These are phyloP conservation scores for Salminus brasiliensis DNA, from an alignment of 2,113 vertebrate species.

Conservation along the genomic window DNA sequence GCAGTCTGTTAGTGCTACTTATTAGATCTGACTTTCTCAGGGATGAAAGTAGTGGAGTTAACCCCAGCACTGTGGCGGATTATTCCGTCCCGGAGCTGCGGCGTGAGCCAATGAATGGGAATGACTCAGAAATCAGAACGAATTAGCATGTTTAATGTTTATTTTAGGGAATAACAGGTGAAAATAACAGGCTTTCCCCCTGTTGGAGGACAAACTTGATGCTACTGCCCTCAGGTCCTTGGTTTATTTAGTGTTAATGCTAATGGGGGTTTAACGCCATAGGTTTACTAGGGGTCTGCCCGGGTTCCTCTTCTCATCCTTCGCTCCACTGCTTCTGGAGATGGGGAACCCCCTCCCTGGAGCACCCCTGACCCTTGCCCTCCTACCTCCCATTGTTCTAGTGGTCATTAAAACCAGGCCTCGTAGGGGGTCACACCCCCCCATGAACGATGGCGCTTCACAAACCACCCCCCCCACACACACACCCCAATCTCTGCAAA, in stretches of 20 bases:
- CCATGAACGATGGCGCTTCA: not conserved
- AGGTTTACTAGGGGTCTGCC: slow-evolving; percentile 30
- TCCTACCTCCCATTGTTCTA: slow-evolving; percentile 40
- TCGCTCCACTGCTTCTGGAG: slow-evolving; percentile 42
- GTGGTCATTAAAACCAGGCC: slow-evolving; percentile 36
- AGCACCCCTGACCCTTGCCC: slow-evolving; percentile 41
- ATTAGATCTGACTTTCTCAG: slow-evolving; percentile 19
- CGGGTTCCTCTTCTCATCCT: slow-evolving; percentile 28
- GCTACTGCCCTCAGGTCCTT: not conserved
- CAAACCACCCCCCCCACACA: not conserved
- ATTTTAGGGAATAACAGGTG: slow-evolving; percentile 23
- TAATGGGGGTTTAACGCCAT: slow-evolving; percentile 16
- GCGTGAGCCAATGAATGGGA: slow-evolving; percentile 8
- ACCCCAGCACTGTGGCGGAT: slow-evolving; percentile 20
- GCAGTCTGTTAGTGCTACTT: slow-evolving; percentile 34
- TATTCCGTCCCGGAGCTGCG: not conserved
- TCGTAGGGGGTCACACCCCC: not conserved
- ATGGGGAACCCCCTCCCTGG: slow-evolving; percentile 31
- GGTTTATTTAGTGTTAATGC: not conserved
- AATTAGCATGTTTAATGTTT: slow-evolving; percentile 7
- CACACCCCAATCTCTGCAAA: slow-evolving; percentile 23
- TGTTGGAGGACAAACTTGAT: not conserved
- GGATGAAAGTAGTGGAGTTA: slow-evolving; percentile 17
- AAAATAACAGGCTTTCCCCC: not conserved
- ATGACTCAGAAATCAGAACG: slow-evolving; percentile 6